Conservation (phyloP, 1,140 invertebrate genomes). For the Drosophila seguyi region DNA sequence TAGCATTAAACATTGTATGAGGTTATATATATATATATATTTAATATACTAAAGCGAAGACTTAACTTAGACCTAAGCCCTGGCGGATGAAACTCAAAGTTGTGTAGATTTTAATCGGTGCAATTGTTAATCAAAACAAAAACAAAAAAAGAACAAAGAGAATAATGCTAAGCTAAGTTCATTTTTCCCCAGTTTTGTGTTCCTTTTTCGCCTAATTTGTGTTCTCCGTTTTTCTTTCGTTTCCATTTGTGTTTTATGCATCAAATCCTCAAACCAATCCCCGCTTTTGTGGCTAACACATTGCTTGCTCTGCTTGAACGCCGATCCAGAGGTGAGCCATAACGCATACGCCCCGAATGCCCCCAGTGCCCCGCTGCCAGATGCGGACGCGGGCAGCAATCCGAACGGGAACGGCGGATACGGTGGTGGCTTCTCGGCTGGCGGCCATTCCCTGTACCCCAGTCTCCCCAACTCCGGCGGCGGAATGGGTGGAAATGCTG, state of each 20-base stretch:
- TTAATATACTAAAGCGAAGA: constrained; percentile 63
- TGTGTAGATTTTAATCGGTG: constrained; percentile 68
- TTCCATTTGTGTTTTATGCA: constrained; percentile 16
- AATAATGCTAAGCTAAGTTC: constrained; percentile 33
- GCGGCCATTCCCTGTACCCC: constrained; percentile 81
- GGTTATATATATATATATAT: constrained; percentile 33
- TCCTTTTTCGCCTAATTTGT: constrained; percentile 11
- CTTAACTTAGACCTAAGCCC: constrained; percentile 68
- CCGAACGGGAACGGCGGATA: constrained; percentile 63
- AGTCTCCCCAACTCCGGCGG: constrained; percentile 58
- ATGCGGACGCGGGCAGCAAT: constrained; percentile 52
- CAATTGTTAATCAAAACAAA: constrained; percentile 8
- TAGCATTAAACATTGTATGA: constrained; percentile 52
- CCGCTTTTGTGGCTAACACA: constrained; percentile 39
- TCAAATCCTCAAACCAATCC: constrained; percentile 7
- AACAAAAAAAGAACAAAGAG: not conserved
- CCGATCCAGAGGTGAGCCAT: constrained; percentile 51
- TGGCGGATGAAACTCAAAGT: constrained; percentile 72
- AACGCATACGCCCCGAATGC: constrained; percentile 75
- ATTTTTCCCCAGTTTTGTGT: not conserved
- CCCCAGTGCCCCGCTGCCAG: constrained; percentile 71
- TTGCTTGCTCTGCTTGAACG: constrained; percentile 39
- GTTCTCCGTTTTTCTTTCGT: constrained; percentile 23
- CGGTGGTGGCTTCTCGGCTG: constrained; percentile 81
- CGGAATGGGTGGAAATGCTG: constrained; percentile 22